Percentiles rank a stretch among this genome's conserved stretches.
Evolutionary conservation across 2,113 vertebrate genomes (phyloP).

Genomic region (Anolis sagrei): DNA sequence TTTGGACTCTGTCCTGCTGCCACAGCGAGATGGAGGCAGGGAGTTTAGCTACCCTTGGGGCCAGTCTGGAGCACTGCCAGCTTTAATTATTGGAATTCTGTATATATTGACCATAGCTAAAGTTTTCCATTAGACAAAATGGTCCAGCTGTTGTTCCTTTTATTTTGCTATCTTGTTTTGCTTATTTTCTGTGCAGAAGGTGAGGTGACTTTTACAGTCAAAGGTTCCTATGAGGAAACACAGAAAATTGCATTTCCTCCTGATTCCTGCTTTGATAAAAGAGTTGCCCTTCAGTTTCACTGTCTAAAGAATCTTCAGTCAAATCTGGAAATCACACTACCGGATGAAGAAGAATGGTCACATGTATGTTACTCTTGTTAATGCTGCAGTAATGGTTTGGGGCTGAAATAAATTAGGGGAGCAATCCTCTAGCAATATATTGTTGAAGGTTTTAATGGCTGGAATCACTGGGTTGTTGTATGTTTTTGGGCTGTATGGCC

Average conservation of each 20-base stretch:
- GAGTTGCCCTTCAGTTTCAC: slow-evolving; percentile 71
- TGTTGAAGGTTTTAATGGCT: too few relatives aligned
- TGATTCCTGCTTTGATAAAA: slow-evolving; percentile 31
- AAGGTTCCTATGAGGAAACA: slow-evolving; percentile 78
- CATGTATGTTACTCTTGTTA: background rate
- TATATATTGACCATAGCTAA: background rate
- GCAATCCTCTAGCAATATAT: background rate
- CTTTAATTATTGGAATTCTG: background rate
- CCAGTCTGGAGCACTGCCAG: background rate
- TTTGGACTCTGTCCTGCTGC: too few relatives aligned
- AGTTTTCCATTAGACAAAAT: background rate
- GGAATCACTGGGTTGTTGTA: too few relatives aligned
- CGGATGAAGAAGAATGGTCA: slow-evolving; percentile 36
- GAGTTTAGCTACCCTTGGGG: too few relatives aligned
- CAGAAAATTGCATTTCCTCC: slow-evolving; percentile 54
- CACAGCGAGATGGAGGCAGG: too few relatives aligned
- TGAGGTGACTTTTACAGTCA: slow-evolving; percentile 75
- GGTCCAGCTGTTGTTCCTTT: slow-evolving; percentile 27
- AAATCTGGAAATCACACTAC: slow-evolving; percentile 63
- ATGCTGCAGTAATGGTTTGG: background rate
- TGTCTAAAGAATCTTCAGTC: slow-evolving; percentile 77
- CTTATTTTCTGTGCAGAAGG: slow-evolving; percentile 56
- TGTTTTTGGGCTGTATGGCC: too few relatives aligned
- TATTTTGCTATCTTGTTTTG: slow-evolving; percentile 13
- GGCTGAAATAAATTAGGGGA: background rate